Evolutionary conservation across 2,888 invertebrate species (phyloP).

Genomic region (Teleogryllus oceanicus): DNA sequence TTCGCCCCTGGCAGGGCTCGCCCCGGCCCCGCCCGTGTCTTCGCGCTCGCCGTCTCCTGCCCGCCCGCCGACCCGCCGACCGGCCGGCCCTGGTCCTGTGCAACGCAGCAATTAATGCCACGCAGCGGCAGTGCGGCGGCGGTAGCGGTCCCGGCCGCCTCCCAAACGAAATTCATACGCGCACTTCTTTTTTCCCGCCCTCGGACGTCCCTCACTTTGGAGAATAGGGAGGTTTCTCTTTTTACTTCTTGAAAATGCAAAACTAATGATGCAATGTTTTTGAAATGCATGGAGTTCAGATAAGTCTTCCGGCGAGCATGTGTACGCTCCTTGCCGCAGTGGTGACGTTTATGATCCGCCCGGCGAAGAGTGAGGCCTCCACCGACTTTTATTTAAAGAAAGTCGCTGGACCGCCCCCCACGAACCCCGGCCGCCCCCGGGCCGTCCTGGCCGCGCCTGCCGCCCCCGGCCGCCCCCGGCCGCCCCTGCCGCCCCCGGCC

Average conservation of each 20-base stretch:
- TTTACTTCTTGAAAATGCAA: neutral
- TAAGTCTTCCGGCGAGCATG: neutral
- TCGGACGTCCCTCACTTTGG: neutral
- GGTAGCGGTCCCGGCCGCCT: neutral
- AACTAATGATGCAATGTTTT: slow-evolving; percentile 4
- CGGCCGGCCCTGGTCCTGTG: neutral
- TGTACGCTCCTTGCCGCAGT: neutral
- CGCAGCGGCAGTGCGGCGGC: neutral
- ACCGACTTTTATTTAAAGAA: slow-evolving; percentile 10
- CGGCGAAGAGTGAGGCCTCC: neutral
- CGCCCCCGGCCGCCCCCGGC: neutral
- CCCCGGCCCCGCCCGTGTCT: neutral
- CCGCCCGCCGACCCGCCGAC: neutral
- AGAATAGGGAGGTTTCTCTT: neutral
- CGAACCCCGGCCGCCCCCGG: neutral
- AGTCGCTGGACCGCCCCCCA: neutral
- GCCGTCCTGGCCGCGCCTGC: neutral
- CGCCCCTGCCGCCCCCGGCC: neutral
- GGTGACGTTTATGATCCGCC: neutral
- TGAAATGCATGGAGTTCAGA: slow-evolving; percentile 7
- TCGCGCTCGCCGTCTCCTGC: neutral
- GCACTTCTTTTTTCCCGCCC: neutral
- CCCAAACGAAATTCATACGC: neutral
- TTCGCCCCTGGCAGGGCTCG: neutral
- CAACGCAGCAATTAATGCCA: neutral